A percentile compares a stretch with the other conserved stretches of the same genome.
These are phyloP conservation scores for Acholoe squamosa DNA, from an alignment of 2,888 invertebrate genomes.

Conservation along the genomic window DNA sequence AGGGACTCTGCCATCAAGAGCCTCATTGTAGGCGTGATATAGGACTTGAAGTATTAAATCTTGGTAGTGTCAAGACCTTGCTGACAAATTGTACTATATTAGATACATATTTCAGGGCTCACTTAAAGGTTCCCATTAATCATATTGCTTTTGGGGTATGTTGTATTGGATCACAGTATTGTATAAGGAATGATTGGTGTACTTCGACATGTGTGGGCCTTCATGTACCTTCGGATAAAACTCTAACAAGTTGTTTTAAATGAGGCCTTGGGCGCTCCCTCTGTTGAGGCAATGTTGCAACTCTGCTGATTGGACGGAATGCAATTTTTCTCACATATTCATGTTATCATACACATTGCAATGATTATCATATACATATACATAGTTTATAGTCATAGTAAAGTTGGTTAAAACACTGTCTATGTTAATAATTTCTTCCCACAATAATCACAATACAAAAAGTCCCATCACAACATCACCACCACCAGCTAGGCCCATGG, in stretches of 20 bases:
- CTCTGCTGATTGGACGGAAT: conserved; percentile 58
- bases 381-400: conserved; percentile 24
- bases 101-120: background rate
- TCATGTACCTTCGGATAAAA: background rate
- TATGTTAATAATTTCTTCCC: background rate
- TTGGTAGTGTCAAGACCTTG: too few species aligned
- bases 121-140: background rate
- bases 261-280: background rate
- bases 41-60: background rate
- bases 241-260: background rate
- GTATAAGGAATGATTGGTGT: background rate
- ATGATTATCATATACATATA: background rate
- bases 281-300: conserved; percentile 18
- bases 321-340: background rate
- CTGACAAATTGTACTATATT: too few species aligned
- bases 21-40: background rate
- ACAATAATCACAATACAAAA: conserved; percentile 35
- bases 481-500: conserved; percentile 39
- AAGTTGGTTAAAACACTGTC: conserved; percentile 18
- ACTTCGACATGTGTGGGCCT: background rate
- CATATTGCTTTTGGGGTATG: conserved; percentile 19
- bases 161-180: conserved; percentile 39
- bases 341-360: background rate
- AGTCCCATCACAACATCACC: conserved; percentile 36
- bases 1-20: background rate